Percentiles rank a stretch among this genome's conserved stretches.
These are phyloP conservation scores for Palythoa caribaeorum DNA, from an alignment of 92 coral and sea anemone species.

Conservation along the genomic window DNA sequence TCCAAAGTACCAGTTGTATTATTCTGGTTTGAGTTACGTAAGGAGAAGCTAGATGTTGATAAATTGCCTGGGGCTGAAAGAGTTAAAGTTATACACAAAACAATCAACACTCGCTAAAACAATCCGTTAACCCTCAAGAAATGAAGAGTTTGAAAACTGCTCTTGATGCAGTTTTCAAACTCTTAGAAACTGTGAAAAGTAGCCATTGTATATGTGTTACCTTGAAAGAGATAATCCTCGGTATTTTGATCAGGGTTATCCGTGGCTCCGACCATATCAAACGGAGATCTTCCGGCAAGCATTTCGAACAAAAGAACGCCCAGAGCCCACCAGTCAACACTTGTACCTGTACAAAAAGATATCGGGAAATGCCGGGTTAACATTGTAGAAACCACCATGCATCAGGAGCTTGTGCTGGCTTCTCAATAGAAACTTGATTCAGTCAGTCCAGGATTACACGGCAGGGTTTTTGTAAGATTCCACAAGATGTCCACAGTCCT, in stretches of 20 bases:
- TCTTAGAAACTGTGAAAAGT: not conserved
- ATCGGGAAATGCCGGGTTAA: not conserved
- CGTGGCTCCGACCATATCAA: constrained; percentile 96
- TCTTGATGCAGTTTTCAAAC: too few relatives aligned
- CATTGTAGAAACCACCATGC: not conserved
- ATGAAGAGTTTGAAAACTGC: not conserved
- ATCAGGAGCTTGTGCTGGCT: not conserved
- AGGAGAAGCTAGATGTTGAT: too few relatives aligned
- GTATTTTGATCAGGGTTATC: constrained; percentile 99
- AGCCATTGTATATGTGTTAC: constrained; percentile 40
- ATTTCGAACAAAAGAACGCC: constrained; percentile 97
- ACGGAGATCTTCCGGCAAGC: constrained; percentile 99
- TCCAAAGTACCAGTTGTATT: too few relatives aligned
- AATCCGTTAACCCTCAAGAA: too few relatives aligned
- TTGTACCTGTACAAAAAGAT: constrained; percentile 63
- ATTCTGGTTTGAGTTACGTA: too few relatives aligned
- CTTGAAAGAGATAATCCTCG: constrained; percentile 98
- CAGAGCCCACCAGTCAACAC: constrained; percentile 99
- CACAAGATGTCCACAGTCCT: too few relatives aligned
- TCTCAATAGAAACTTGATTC: not conserved
- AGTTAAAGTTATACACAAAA: not conserved
- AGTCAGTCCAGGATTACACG: too few relatives aligned
- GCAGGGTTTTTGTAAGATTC: not conserved
- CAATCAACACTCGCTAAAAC: not conserved
- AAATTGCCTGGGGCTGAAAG: too few relatives aligned